phyloP scores from a whole-genome alignment of 1,140 invertebrate species.

The Procambarus virginalis region DNA sequence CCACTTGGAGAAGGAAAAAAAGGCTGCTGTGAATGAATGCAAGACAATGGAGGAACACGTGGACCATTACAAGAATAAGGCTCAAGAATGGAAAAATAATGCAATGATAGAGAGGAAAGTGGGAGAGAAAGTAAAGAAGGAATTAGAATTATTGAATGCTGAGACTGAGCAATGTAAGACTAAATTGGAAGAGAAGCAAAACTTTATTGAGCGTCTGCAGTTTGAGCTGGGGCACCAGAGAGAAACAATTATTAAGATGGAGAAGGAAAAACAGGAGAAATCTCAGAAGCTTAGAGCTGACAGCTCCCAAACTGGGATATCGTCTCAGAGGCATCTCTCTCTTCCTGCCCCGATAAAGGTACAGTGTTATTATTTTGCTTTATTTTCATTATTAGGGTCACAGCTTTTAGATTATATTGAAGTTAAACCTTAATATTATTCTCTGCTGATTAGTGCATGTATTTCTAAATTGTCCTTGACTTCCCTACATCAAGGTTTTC shows the following conservation, averaged over 20 bases:
- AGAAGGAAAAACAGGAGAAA: slow-evolving; percentile 26
- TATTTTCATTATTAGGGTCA: too few relatives aligned
- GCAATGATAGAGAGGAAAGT: neutral
- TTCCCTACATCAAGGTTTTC: too few relatives aligned
- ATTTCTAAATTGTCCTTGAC: too few relatives aligned
- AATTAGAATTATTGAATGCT: neutral
- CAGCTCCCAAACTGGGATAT: too few relatives aligned
- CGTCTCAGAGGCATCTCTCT: too few relatives aligned
- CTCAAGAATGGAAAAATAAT: slow-evolving; percentile 43
- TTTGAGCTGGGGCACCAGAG: slow-evolving; percentile 57
- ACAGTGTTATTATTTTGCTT: too few relatives aligned
- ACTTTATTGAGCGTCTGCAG: slow-evolving; percentile 14
- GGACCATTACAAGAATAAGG: slow-evolving; percentile 45
- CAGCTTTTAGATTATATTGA: too few relatives aligned
- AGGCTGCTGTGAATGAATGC: neutral
- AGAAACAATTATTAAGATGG: slow-evolving; percentile 25
- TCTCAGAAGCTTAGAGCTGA: neutral
- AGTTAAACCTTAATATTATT: too few relatives aligned
- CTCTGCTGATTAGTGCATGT: too few relatives aligned
- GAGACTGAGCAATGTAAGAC: slow-evolving; percentile 3
- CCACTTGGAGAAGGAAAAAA: slow-evolving; percentile 31
- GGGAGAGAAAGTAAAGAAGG: slow-evolving; percentile 26
- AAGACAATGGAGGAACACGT: slow-evolving; percentile 17
- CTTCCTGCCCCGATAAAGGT: too few relatives aligned
- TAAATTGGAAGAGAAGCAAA: slow-evolving; percentile 5